These are phyloP conservation scores for Anthopleura xanthogrammica DNA, from an alignment of 92 coral and sea anemone genomes.

Conservation along the genomic window DNA sequence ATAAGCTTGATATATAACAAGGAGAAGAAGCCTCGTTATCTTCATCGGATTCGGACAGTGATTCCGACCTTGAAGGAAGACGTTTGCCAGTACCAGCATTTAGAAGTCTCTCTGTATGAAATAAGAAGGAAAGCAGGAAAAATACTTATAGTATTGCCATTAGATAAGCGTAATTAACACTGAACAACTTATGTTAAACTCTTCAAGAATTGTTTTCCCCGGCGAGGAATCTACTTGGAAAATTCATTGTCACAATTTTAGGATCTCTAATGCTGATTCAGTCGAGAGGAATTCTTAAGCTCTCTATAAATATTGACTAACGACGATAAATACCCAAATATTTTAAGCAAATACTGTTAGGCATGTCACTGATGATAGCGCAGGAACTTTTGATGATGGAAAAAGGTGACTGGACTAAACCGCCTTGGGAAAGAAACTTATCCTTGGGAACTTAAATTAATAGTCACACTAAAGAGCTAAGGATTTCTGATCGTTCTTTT, in stretches of 20 bases:
- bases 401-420: too few species aligned
- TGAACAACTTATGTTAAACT: too few species aligned
- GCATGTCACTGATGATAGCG: too few species aligned
- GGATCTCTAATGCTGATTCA: not conserved
- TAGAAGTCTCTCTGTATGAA: constrained; percentile 76
- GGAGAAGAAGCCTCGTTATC: constrained; percentile 22
- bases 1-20: constrained; percentile 13
- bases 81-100: constrained; percentile 98
- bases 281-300: not conserved
- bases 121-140: not conserved
- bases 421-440: too few species aligned
- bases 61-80: constrained; percentile 46
- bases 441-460: too few species aligned
- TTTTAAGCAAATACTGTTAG: not conserved
- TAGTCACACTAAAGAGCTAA: not conserved
- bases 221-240: too few species aligned
- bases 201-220: too few species aligned
- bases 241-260: not conserved
- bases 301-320: not conserved
- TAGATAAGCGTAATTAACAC: too few species aligned
- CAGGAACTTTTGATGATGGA: too few species aligned
- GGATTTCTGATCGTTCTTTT: not conserved
- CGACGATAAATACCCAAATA: not conserved
- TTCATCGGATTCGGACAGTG: constrained; percentile 31
- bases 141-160: too few species aligned